These are phyloP conservation scores for Poecile montanus DNA, from an alignment of 2,797 vertebrate species.

Conservation along the genomic window DNA sequence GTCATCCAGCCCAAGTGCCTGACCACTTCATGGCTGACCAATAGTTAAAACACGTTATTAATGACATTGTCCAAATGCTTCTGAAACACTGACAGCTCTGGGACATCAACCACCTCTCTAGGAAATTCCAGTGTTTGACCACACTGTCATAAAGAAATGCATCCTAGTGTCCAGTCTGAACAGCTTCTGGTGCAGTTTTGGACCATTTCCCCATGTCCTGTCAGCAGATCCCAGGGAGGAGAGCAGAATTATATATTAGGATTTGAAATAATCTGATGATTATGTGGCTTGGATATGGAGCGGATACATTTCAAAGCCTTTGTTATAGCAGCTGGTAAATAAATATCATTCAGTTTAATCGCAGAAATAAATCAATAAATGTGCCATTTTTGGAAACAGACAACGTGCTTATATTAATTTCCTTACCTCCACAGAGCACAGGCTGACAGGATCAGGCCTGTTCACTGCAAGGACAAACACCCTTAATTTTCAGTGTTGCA, in stretches of 20 bases:
- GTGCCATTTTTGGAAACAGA: background rate
- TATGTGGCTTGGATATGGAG: background rate
- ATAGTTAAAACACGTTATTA: background rate
- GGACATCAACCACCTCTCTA: background rate
- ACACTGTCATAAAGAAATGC: background rate
- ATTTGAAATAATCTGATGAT: background rate
- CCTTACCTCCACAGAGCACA: background rate
- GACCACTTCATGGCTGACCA: background rate
- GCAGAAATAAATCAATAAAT: background rate
- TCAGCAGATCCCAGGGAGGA: background rate
- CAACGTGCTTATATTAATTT: background rate
- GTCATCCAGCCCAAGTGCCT: background rate
- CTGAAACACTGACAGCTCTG: background rate
- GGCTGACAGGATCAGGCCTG: background rate
- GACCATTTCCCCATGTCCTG: background rate
- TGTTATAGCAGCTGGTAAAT: background rate
- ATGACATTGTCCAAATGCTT: background rate
- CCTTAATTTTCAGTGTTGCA: slow-evolving; percentile 59
- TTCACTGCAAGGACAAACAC: background rate
- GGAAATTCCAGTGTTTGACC: background rate
- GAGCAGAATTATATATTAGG: background rate
- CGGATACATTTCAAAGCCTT: background rate
- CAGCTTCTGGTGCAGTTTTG: background rate
- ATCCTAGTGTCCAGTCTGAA: background rate
- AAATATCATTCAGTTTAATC: background rate